Evolutionary conservation across 1,140 invertebrate genomes (phyloP).

Genomic region (Cheumatopsyche charites): DNA sequence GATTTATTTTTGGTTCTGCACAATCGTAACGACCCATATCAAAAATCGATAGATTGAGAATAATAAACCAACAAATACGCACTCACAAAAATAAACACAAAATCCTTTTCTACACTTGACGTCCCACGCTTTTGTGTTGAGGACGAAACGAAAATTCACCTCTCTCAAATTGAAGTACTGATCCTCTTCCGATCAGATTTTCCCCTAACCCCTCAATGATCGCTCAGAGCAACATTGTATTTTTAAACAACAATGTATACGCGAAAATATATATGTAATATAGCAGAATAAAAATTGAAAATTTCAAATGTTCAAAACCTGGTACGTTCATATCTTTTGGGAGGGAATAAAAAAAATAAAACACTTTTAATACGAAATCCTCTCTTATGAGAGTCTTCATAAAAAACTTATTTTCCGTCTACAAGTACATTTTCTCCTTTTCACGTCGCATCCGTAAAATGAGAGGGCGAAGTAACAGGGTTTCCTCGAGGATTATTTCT

Average conservation of each 20-base stretch:
- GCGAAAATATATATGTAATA: constrained; percentile 20
- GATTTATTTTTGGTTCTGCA: no score
- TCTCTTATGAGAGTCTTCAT: constrained; percentile 39
- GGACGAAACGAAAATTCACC: constrained; percentile 23
- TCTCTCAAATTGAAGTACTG: constrained; percentile 32
- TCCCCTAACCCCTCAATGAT: background rate
- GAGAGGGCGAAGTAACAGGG: constrained; percentile 35
- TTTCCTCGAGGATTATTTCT: constrained; percentile 42
- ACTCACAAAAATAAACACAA: constrained; percentile 14
- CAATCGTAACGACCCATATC: no score
- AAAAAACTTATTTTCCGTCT: constrained; percentile 37
- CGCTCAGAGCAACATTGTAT: background rate
- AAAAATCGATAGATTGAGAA: background rate
- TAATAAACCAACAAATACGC: background rate
- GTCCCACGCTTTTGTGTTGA: constrained; percentile 26
- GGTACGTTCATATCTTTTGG: constrained; percentile 33
- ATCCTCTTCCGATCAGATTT: constrained; percentile 18
- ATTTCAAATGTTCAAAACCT: constrained; percentile 40
- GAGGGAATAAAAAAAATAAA: background rate
- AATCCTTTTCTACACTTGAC: constrained; percentile 27
- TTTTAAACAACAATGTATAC: constrained; percentile 3
- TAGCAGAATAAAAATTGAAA: constrained; percentile 38
- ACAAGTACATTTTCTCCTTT: constrained; percentile 29
- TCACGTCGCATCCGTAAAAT: constrained; percentile 37
- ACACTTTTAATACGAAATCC: background rate